Conservation (phyloP, 2,888 invertebrate species). For the Ectemnius cavifrons region DNA sequence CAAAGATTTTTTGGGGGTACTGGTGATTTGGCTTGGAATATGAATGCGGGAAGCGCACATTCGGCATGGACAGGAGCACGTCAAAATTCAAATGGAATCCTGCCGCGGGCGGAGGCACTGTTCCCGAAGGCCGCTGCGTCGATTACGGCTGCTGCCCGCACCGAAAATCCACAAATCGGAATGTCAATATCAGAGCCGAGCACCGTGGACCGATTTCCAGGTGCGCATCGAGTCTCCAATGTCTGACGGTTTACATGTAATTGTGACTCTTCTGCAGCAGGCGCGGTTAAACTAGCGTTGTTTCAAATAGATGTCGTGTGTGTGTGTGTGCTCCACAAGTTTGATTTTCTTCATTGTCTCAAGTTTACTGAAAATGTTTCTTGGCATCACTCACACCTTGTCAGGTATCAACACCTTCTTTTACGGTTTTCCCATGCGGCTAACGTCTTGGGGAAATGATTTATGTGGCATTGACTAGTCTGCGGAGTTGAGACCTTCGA, state of each 20-base stretch:
- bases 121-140: conserved; percentile 13
- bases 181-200: conserved; percentile 42
- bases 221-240: conserved; percentile 32
- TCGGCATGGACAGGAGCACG: neutral
- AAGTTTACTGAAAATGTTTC: conserved; percentile 66
- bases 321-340: conserved; percentile 72
- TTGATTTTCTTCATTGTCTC: conserved; percentile 69
- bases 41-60: neutral
- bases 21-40: neutral
- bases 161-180: conserved; percentile 31
- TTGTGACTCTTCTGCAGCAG: conserved; percentile 47
- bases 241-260: conserved; percentile 44
- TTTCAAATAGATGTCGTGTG: conserved; percentile 72
- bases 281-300: conserved; percentile 61
- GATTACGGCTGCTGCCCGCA: neutral
- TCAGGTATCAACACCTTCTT: neutral
- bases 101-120: neutral
- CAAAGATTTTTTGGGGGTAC: neutral
- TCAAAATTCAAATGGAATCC: conserved; percentile 4
- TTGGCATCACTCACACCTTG: conserved; percentile 50
- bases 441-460: conserved; percentile 66
- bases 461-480: conserved; percentile 50
- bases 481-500: too few species aligned
- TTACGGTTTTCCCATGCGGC: conserved; percentile 24
- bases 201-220: conserved; percentile 12